These are phyloP conservation scores for Megaceryle maxima DNA, from an alignment of 2,113 vertebrate genomes.

Conservation along the genomic window DNA sequence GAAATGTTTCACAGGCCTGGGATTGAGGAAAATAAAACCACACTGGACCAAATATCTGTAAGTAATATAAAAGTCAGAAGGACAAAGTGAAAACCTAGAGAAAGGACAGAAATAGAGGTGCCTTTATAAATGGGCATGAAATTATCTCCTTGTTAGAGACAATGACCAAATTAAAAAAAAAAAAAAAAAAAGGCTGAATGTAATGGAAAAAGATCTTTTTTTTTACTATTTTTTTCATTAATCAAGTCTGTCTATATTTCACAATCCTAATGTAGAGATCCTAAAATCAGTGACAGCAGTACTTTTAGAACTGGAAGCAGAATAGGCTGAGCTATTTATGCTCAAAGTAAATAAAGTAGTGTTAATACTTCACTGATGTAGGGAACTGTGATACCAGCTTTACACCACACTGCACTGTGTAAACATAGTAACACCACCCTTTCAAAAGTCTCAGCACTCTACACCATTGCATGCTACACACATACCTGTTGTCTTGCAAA, in stretches of 20 bases:
- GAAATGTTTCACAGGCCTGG: background rate
- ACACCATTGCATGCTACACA: background rate
- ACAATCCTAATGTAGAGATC: background rate
- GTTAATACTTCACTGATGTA: background rate
- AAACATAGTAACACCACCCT: accelerated
- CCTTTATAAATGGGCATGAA: background rate
- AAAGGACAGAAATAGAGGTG: background rate
- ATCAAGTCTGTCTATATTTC: background rate
- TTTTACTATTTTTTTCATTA: background rate
- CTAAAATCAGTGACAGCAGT: background rate
- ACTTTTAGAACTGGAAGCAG: background rate
- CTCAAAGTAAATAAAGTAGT: background rate
- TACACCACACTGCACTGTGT: background rate
- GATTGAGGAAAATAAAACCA: background rate
- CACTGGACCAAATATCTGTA: background rate
- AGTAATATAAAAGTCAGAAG: background rate
- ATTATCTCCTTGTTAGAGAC: background rate
- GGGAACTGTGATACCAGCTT: background rate
- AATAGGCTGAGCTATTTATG: background rate
- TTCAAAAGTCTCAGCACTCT: background rate
- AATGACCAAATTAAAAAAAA: background rate
- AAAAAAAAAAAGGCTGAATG: background rate
- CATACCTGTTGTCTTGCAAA: background rate
- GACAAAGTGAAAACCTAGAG: background rate
- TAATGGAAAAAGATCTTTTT: background rate